Percentiles rank a stretch among this genome's conserved stretches.
phyloP scores from a whole-genome alignment of 2,888 invertebrate genomes.

The Patella pellucida region DNA sequence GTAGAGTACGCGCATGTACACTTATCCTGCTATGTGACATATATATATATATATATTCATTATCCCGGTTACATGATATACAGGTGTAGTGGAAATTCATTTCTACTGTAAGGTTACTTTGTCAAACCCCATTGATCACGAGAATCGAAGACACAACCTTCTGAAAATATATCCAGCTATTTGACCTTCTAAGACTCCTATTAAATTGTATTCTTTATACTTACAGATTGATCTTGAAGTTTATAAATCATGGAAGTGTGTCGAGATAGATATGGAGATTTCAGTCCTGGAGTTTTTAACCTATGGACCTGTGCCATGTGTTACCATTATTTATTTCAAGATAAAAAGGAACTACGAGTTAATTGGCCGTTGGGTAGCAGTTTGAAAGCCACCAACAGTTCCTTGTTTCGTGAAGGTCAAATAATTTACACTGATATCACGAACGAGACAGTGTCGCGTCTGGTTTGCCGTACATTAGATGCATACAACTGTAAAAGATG shows the following conservation, averaged over 20 bases:
- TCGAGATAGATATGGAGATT: slow-evolving; percentile 36
- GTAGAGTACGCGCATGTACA: too few relatives aligned
- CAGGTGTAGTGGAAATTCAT: too few relatives aligned
- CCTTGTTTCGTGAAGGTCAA: neutral
- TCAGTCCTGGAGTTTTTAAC: slow-evolving; percentile 35
- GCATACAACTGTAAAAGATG: slow-evolving; percentile 18
- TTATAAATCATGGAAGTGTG: slow-evolving; percentile 25
- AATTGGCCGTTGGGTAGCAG: neutral
- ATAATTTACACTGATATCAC: neutral
- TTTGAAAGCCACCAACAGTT: neutral
- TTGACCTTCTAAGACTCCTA: too few relatives aligned
- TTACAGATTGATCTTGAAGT: too few relatives aligned
- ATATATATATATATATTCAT: too few relatives aligned
- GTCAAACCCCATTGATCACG: too few relatives aligned
- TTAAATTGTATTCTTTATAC: too few relatives aligned
- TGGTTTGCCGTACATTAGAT: slow-evolving; percentile 20
- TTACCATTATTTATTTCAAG: slow-evolving; percentile 42
- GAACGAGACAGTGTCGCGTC: neutral
- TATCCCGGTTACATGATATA: too few relatives aligned
- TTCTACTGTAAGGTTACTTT: too few relatives aligned
- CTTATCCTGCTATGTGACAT: too few relatives aligned
- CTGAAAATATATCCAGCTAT: too few relatives aligned
- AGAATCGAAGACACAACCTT: too few relatives aligned
- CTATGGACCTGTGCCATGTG: slow-evolving; percentile 44
- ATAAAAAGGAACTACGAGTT: slow-evolving; percentile 12